Base-by-base conservation (phyloP, 2,888 invertebrate genomes). In the Limnephilus rhombicus region DNA sequence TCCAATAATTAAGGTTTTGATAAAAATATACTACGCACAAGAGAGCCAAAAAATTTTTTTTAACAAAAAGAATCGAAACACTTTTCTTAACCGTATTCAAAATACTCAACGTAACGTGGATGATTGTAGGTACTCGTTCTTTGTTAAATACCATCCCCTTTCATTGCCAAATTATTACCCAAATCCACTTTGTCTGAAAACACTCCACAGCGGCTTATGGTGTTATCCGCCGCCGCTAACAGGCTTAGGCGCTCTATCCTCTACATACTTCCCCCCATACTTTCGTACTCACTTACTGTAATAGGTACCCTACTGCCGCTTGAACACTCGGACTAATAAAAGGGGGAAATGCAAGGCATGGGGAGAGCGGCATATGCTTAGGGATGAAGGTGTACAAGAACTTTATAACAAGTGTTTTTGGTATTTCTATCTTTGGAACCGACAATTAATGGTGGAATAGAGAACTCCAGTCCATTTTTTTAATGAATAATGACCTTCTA, bases 141-240 rank as follows among this genome's bases (percentile, higher is more conserved):
- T 34, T n/a, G 68, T 68, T 34, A 82, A 82, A 34, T 34, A 31
- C 15, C 18, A 15, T 18, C 82, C 82, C 34, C 82, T 31, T 31
- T 82, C 31, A 82, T 13, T 13, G 82, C 31, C 13, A 82, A 82
- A 82, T 82, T 82, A 82, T 82, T 4, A 31, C 13, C 82, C 82
- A 82, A 82, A 82, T 82, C 82, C 82, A 82, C 82, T 82, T 82
- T 82, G 29, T 15, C 68, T 82, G 29, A 82, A 34, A 82, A 82
- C 82, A 82, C 31, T 82, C 82, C 29, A 7, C 82, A 82, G 31
- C 34, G 82, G 82, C 34, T 82, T 82, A 82, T 82, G 82, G 82
- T 82, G 0, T 82, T 68, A 68, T 68, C 68, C 68, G 9, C 68
- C 68, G n/a, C 68, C 82, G 82, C 82, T 82, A 82, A 82, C 82